Base-by-base conservation (phyloP, 2,888 invertebrate species). In the Parapristionchus giblindavisi region DNA sequence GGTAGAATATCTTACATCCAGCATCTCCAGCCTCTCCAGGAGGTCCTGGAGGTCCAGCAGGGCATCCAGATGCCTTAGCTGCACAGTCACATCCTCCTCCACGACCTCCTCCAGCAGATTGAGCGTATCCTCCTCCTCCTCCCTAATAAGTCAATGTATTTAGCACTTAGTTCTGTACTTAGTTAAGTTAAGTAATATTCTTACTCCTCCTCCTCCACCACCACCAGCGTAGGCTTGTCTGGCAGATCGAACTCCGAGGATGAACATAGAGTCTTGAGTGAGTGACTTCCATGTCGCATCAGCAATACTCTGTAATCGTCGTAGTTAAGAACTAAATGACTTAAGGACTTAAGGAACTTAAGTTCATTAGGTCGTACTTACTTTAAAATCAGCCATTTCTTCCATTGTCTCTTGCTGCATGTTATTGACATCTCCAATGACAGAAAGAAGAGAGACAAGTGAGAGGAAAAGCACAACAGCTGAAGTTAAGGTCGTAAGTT, bases 171-270 rank as follows among this genome's bases (percentile, higher is more conserved):
- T n/a, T n/a, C n/a, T n/a, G n/a, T n/a, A n/a, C n/a, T n/a, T n/a
- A n/a, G n/a, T n/a, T n/a, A n/a, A n/a, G n/a, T n/a, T n/a, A n/a
- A n/a, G n/a, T n/a, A n/a, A n/a, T n/a, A n/a, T n/a, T n/a, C n/a
- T n/a, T n/a, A n/a, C n/a, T 63, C 63, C 63, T 8, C 63, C 63
- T n/a, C 61, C 61, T 61, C 61, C 61, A 34, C 60, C 61, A n/a
- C 56, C 56, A n/a, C 54, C 54, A 2, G 27, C 24, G 27, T 54
- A 17, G 6, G 58, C 32, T 58, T n/a, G 17, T 40, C 63, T 40
- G n/a, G 24, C 40, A 8, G 63, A 24, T 14, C 63, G 63, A 3
- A 63, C 65, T 6, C 56, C 56, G 5, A 54, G 56, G 56, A 54
- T 54, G 56, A 54, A 54, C 11, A 65, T 27, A 3, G 65, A 65